Conservation (phyloP, 2,888 invertebrate species). For the Xanthia icteritia region DNA sequence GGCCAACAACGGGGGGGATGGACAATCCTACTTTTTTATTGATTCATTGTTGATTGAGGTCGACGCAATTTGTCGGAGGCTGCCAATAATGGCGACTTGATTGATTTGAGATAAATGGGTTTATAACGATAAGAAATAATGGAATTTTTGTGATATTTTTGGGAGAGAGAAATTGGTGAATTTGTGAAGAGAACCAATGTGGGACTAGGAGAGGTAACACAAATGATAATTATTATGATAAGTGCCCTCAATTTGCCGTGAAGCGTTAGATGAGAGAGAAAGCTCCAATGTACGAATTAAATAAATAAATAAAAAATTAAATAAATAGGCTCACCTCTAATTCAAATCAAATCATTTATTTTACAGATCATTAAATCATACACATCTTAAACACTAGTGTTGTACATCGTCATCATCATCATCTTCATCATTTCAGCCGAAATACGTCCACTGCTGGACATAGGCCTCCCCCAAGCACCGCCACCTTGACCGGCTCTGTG, state of each 20-base stretch:
- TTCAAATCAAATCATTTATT: too few species aligned
- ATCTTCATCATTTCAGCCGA: too few species aligned
- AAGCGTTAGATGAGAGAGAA: not conserved
- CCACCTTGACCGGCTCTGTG: too few species aligned
- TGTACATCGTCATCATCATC: too few species aligned
- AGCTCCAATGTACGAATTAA: not conserved
- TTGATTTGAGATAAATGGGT: constrained; percentile 49
- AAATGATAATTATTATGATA: not conserved
- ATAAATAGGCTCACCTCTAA: not conserved
- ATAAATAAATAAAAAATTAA: not conserved
- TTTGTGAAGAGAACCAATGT: not conserved
- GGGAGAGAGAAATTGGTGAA: not conserved
- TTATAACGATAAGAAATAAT: constrained; percentile 37
- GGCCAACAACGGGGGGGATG: constrained; percentile 3
- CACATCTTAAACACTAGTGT: too few species aligned
- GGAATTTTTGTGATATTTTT: not conserved
- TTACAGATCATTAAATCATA: too few species aligned
- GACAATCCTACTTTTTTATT: constrained; percentile 68
- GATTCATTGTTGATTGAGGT: constrained; percentile 75
- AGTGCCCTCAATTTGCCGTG: not conserved
- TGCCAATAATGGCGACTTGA: constrained; percentile 43
- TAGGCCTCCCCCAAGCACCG: too few species aligned
- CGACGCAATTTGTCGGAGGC: constrained; percentile 59
- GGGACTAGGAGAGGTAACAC: not conserved
- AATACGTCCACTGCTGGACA: too few species aligned